Evolutionary conservation across 2,797 vertebrate genomes (phyloP).

Genomic region (Chiloscyllium punctatum): DNA sequence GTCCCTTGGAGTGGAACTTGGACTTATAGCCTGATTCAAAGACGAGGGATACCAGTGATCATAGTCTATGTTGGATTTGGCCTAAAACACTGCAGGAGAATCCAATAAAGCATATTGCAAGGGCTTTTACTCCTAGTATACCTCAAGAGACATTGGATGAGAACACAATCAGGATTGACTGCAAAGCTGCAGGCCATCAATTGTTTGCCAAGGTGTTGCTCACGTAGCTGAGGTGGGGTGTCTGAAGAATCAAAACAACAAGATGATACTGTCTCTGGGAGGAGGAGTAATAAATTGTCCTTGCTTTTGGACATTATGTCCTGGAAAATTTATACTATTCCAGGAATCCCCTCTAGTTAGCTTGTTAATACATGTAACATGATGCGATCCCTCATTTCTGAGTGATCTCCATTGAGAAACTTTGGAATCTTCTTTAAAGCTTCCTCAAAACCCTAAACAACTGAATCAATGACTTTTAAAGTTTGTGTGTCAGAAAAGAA

Average conservation of each 20-base stretch:
- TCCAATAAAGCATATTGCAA: neutral
- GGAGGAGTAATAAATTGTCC: neutral
- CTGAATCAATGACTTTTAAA: neutral
- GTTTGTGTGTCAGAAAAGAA: neutral
- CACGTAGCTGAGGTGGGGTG: neutral
- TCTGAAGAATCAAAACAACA: neutral
- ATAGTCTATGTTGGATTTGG: neutral
- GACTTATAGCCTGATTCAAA: neutral
- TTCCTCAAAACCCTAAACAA: neutral
- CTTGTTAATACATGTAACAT: neutral
- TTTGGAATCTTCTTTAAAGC: neutral
- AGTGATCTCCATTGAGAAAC: neutral
- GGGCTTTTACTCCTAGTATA: neutral
- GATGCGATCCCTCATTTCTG: neutral
- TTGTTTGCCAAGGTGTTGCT: too few relatives aligned
- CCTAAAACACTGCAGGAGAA: neutral
- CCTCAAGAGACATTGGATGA: neutral
- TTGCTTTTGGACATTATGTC: neutral
- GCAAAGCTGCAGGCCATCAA: neutral
- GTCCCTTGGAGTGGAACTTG: neutral
- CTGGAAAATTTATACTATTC: neutral
- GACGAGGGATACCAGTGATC: neutral
- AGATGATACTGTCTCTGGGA: neutral
- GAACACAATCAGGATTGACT: neutral
- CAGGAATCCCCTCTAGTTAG: neutral